Conservation (phyloP, 1,140 invertebrate species). For the Heliothis subflexa region DNA sequence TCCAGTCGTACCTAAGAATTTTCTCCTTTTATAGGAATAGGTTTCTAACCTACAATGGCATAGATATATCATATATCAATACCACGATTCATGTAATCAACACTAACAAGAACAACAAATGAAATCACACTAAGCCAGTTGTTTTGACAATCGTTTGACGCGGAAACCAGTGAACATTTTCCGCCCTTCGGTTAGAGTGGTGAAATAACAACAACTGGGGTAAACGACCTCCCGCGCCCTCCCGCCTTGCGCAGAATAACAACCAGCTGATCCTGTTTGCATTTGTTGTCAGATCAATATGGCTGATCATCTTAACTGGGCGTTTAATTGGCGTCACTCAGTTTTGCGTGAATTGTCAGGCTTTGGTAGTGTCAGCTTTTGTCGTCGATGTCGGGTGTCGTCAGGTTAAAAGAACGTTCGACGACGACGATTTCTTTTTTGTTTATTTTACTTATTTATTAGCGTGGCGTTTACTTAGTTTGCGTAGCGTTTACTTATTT, state of each 20-base stretch:
- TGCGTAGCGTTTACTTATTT: too few relatives aligned
- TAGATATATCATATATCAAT: too few relatives aligned
- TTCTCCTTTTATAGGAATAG: too few relatives aligned
- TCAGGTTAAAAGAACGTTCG: too few relatives aligned
- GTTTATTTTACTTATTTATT: too few relatives aligned
- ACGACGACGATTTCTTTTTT: too few relatives aligned
- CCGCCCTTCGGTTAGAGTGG: constrained; percentile 1
- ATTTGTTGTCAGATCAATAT: constrained; percentile 18
- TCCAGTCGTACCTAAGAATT: too few relatives aligned
- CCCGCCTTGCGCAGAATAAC: constrained; percentile 26
- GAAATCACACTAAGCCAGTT: background rate
- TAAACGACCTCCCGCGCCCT: constrained; percentile 22
- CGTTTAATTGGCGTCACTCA: background rate
- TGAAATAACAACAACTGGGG: constrained; percentile 12
- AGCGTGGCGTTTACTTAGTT: too few relatives aligned
- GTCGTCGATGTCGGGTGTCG: too few relatives aligned
- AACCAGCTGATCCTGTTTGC: constrained; percentile 28
- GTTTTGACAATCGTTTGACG: constrained; percentile 7
- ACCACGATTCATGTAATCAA: background rate
- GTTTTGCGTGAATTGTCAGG: too few relatives aligned
- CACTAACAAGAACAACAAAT: background rate
- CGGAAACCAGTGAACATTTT: background rate
- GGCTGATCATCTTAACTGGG: background rate
- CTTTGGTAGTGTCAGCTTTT: too few relatives aligned
- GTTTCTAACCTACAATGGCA: too few relatives aligned